Evolutionary conservation across 2,113 vertebrate species (phyloP), one percentile per base, ranked within the genome.

Genomic region (Collichthys lucidus): DNA sequence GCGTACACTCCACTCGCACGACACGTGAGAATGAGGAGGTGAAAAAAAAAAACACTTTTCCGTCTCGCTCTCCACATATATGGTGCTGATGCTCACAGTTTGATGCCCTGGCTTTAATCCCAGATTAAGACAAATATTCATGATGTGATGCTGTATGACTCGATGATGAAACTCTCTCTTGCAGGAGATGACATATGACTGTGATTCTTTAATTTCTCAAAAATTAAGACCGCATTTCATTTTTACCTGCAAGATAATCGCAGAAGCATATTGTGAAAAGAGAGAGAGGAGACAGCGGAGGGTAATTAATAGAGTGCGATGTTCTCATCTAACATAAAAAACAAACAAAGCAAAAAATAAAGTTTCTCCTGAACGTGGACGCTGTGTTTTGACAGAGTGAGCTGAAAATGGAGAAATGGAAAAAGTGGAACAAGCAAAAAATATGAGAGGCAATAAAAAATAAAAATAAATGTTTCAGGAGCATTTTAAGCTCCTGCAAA

Each of bases 91-190:
- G 66, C 73, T 74, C 74, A 35, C 79, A 57, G 80, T 80, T 73
- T 65, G 62, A 90, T 81, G 79, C 71, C 64, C 63, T 24, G 49
- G n/a, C 60, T 77, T 17, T 88, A 90, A 87, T 88, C 83, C 65
- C 66, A 84, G 85, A 89, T 87, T 87, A 74, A 83, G 77, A 66
- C 55, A 83, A 78, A 86, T 52, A 84, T 88, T 78, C 65, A 20
- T 69, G 67, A 67, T 55, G 74, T n/a, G 53, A 49, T 50, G 75
- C 53, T 64, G 59, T 29, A 24, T 4, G 74, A 70, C 44, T 83
- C n/a, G n/a, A n/a, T n/a, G n/a, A n/a, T n/a, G n/a, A n/a, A n/a
- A n/a, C n/a, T n/a, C n/a, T n/a, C n/a, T n/a, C 26, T 52, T 17
- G 5, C 14, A 61, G 61, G 9, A 4, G 64, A 22, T 69, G 40